Conservation (phyloP, 2,888 invertebrate genomes). For the Agrochola circellaris region DNA sequence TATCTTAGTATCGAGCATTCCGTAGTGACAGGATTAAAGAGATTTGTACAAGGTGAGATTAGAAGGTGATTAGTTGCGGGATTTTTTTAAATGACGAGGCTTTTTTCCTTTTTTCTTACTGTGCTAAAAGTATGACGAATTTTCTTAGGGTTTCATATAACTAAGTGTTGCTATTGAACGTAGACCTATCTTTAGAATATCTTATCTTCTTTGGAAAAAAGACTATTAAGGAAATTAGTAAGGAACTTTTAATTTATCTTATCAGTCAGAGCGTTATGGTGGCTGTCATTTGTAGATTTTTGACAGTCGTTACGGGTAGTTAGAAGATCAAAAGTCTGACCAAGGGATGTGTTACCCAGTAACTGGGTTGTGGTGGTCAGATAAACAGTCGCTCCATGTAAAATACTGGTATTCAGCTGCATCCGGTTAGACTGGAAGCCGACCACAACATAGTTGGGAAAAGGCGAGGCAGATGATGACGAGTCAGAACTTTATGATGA, state of each 20-base stretch:
- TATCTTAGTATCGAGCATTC: slow-evolving; percentile 42
- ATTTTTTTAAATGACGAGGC: not conserved
- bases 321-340: too few species aligned
- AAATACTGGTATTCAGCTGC: too few species aligned
- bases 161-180: not conserved
- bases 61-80: not conserved
- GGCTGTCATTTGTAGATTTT: too few species aligned
- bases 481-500: not conserved
- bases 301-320: too few species aligned
- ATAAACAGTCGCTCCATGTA: too few species aligned
- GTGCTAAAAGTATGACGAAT: not conserved
- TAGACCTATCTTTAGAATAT: not conserved
- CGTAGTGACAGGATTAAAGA: slow-evolving; percentile 12
- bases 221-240: not conserved
- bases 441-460: too few species aligned
- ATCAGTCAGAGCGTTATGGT: not conserved
- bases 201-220: not conserved
- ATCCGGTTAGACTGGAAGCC: too few species aligned
- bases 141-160: not conserved
- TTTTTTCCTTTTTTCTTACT: not conserved
- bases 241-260: not conserved
- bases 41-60: slow-evolving; percentile 27
- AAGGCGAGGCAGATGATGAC: too few species aligned
- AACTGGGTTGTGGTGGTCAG: too few species aligned
- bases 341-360: too few species aligned